Conservation (phyloP, 2,888 invertebrate genomes). For the Melanostoma scalare region DNA sequence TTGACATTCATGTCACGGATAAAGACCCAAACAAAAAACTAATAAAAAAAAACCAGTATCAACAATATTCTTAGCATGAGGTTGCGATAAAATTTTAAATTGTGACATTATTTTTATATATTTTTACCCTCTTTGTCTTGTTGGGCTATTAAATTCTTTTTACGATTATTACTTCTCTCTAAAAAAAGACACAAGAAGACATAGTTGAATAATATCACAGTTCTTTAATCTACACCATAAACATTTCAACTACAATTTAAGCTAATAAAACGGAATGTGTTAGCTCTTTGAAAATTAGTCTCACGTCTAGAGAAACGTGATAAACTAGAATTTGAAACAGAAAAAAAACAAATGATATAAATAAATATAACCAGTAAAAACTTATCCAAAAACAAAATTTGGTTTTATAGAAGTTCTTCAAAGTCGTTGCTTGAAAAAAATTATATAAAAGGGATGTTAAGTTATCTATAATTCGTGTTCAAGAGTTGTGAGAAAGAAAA, state of each 20-base stretch:
- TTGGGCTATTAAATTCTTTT: conserved; percentile 48
- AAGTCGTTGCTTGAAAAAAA: too few relatives aligned
- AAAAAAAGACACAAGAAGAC: conserved; percentile 2
- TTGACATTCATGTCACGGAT: too few relatives aligned
- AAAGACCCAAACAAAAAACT: too few relatives aligned
- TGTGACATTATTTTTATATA: conserved; percentile 41
- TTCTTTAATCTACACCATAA: conserved; percentile 41
- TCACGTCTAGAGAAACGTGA: conserved; percentile 44
- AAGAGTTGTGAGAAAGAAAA: too few relatives aligned
- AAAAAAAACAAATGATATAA: too few relatives aligned
- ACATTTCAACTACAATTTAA: conserved; percentile 51
- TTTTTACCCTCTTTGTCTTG: conserved; percentile 36
- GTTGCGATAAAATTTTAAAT: conserved; percentile 52
- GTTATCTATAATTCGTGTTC: too few relatives aligned
- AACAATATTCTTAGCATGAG: conserved; percentile 59
- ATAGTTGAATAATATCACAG: conserved; percentile 9
- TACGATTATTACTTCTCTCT: conserved; percentile 61
- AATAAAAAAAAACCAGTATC: neutral
- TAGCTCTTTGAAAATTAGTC: conserved; percentile 29
- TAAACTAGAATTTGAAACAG: conserved; percentile 5
- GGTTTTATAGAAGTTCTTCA: too few relatives aligned
- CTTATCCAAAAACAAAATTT: too few relatives aligned
- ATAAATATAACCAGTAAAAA: too few relatives aligned
- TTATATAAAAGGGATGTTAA: too few relatives aligned
- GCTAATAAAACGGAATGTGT: conserved; percentile 36